Base-by-base conservation (phyloP, 1,140 invertebrate genomes). In the Drosophila auraria region DNA sequence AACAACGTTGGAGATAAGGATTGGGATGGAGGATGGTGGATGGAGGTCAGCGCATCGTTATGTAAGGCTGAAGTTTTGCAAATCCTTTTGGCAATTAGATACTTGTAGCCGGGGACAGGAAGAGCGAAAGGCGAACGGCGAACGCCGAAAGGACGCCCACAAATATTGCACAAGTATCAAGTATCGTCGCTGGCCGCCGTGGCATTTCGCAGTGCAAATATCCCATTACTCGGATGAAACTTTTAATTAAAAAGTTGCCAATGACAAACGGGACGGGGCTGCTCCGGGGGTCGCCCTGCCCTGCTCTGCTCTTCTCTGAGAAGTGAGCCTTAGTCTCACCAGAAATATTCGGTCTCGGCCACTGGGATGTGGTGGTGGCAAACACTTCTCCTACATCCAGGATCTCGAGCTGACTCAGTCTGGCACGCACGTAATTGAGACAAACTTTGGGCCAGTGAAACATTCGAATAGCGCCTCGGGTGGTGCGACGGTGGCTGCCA, bases 231-330 rank as follows among this genome's bases (percentile, higher is more conserved):
- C 72, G 86, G 79, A 90, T 90, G 86, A 89, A 89, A 89, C 86
- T 90, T 90, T 90, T 90, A 90, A 90, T 90, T 90, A 90, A 90
- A 90, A 90, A 87, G 84, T 87, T 87, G 66, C 84, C 84, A 87
- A 87, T 87, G 86, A 87, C 81, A 89, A 89, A 84, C 81, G 73
- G 66, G 66, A 68, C n/a, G 64, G 27, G 66, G 78, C 40, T 53
- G 57, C 36, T 33, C 33, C 33, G 9, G 33, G 45, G 58, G 49
- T 56, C 64, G 14, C 38, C 36, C 25, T 11, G 30, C 51, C 51
- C 27, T 5, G 25, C 23, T 27, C 53, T 7, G 36, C 57, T 59
- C 33, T 36, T 11, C 9, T 36, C 36, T 9, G 53, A 74, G 69
- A 73, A 78, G 66, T 87, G 79, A 42, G 78, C 45, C 59, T 70